These are phyloP conservation scores for Dromas ardeola DNA, from an alignment of 2,113 vertebrate species.

Conservation along the genomic window DNA sequence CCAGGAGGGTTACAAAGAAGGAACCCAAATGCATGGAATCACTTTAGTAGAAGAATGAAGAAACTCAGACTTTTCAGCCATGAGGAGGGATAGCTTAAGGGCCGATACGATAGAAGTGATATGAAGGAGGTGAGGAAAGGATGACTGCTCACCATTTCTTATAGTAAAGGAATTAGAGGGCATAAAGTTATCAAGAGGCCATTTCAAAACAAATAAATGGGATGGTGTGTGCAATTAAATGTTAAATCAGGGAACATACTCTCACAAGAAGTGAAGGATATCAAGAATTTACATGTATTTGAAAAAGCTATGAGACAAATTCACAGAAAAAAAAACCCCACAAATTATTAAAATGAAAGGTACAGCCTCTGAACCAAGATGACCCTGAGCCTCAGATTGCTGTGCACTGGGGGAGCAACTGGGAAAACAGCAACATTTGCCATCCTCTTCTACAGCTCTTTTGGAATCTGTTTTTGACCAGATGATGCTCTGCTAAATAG, in stretches of 20 bases:
- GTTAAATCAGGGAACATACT: background rate
- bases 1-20: background rate
- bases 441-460: background rate
- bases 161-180: background rate
- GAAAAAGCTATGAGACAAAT: background rate
- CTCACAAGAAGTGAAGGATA: background rate
- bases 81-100: background rate
- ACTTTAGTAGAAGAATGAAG: background rate
- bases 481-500: background rate
- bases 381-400: background rate
- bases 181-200: background rate
- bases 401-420: background rate
- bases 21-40: background rate
- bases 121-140: background rate
- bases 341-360: background rate
- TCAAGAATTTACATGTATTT: background rate
- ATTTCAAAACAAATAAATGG: background rate
- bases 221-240: background rate
- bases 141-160: background rate
- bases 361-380: background rate
- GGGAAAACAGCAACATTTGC: background rate
- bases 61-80: background rate
- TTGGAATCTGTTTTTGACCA: background rate
- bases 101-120: background rate
- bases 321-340: background rate